phyloP scores from a whole-genome alignment of 1,140 invertebrate species.

The Procambarus virginalis region DNA sequence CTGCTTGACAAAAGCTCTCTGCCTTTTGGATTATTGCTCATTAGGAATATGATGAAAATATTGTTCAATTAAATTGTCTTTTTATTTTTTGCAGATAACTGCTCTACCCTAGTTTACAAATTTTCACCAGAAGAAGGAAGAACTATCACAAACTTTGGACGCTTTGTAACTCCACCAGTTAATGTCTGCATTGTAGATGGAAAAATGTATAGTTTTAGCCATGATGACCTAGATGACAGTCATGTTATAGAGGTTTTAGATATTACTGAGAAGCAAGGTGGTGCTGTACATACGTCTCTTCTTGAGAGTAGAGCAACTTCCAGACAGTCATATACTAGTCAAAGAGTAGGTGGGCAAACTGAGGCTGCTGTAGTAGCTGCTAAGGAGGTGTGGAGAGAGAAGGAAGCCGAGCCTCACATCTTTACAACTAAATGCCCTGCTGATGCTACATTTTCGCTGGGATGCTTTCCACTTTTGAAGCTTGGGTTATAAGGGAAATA shows the following conservation, averaged over 20 bases:
- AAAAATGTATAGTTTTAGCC: conserved; percentile 47
- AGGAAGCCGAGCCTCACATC: conserved; percentile 23
- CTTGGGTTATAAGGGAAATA: neutral
- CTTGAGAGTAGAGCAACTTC: neutral
- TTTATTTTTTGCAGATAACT: conserved; percentile 32
- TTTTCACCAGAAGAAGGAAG: conserved; percentile 39
- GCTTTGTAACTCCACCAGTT: conserved; percentile 39
- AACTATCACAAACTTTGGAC: conserved; percentile 21
- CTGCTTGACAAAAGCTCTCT: too few species aligned
- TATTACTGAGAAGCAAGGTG: neutral
- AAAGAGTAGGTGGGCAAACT: neutral
- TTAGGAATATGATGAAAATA: too few species aligned
- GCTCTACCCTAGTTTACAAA: conserved; percentile 38
- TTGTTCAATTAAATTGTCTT: neutral
- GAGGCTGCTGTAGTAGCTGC: neutral
- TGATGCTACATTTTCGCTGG: conserved; percentile 50
- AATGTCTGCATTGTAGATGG: conserved; percentile 57
- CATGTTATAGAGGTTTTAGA: conserved; percentile 47
- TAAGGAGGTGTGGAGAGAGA: conserved; percentile 46
- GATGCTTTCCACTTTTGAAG: conserved; percentile 51
- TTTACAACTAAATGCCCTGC: conserved; percentile 53
- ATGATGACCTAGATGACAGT: conserved; percentile 37
- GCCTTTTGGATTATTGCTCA: too few species aligned
- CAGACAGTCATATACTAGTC: neutral
- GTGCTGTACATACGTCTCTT: neutral